Conservation (phyloP, 2,113 vertebrate genomes). For the Bolborhynchus lineola region DNA sequence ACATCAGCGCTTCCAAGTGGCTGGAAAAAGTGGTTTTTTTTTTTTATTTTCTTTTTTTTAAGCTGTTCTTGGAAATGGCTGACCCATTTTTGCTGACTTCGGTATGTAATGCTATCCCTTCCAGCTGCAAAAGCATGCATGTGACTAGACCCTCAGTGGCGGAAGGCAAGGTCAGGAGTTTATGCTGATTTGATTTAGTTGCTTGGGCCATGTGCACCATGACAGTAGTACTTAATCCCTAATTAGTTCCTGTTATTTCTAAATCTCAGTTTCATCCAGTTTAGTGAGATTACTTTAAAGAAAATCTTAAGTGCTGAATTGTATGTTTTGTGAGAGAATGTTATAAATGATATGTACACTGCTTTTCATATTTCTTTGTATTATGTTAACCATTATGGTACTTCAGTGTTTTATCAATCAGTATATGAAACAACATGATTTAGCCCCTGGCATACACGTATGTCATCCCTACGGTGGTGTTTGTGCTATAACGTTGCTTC, state of each 20-base stretch:
- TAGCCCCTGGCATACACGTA: neutral
- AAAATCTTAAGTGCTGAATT: neutral
- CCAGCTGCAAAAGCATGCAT: neutral
- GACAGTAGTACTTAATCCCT: neutral
- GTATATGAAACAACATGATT: neutral
- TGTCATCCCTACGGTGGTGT: fast-evolving
- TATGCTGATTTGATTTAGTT: neutral
- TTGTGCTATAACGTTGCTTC: neutral
- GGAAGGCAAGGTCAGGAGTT: neutral
- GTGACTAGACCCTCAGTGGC: conserved; percentile 1
- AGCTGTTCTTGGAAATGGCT: conserved; percentile 18
- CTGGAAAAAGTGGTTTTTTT: neutral
- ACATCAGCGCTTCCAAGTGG: neutral
- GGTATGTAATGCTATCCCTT: neutral
- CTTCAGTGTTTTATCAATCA: neutral
- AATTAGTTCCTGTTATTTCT: neutral
- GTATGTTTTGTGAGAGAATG: neutral
- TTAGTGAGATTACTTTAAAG: neutral
- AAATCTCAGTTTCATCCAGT: neutral
- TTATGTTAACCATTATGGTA: neutral
- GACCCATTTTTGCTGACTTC: conserved; percentile 35
- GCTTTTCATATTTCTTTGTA: neutral
- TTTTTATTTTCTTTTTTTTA: neutral
- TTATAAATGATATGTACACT: neutral
- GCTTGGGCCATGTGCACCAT: neutral